Evolutionary conservation across 1,140 invertebrate species (phyloP).

Genomic region (Eciton burchellii): DNA sequence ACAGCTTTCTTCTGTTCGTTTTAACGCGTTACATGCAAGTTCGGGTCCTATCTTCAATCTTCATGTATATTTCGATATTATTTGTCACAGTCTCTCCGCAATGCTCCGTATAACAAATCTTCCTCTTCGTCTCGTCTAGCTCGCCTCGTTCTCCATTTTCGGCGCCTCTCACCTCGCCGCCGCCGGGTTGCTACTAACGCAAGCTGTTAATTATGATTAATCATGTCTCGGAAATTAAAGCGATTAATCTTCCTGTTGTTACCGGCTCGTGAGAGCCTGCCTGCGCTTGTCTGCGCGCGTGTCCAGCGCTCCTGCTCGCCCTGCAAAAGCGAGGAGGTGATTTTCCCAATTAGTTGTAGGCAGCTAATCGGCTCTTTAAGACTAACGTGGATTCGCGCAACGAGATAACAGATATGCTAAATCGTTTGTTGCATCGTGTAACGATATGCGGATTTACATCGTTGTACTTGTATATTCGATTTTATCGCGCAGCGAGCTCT

Average conservation of each 20-base stretch:
- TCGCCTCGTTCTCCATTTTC: not conserved
- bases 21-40: conserved; percentile 18
- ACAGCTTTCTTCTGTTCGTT: conserved; percentile 22
- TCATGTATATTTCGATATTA: conserved; percentile 47
- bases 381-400: conserved; percentile 32
- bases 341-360: conserved; percentile 72
- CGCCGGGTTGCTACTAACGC: conserved; percentile 65
- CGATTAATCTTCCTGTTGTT: conserved; percentile 82
- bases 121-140: conserved; percentile 7
- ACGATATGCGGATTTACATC: conserved; percentile 12
- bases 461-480: not conserved
- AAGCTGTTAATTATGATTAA: conserved; percentile 84
- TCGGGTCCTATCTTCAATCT: conserved; percentile 40
- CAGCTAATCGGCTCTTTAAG: conserved; percentile 65
- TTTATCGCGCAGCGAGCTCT: not conserved
- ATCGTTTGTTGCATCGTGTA: not conserved
- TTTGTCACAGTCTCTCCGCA: conserved; percentile 43
- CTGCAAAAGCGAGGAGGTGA: conserved; percentile 26
- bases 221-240: conserved; percentile 84
- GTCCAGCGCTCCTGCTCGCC: conserved; percentile 56
- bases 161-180: not conserved
- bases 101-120: not conserved
- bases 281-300: conserved; percentile 1
- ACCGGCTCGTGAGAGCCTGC: conserved; percentile 55
- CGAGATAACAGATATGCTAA: conserved; percentile 30